phyloP scores from a whole-genome alignment of 2,113 vertebrate species.

The Thryonomys swinderianus region DNA sequence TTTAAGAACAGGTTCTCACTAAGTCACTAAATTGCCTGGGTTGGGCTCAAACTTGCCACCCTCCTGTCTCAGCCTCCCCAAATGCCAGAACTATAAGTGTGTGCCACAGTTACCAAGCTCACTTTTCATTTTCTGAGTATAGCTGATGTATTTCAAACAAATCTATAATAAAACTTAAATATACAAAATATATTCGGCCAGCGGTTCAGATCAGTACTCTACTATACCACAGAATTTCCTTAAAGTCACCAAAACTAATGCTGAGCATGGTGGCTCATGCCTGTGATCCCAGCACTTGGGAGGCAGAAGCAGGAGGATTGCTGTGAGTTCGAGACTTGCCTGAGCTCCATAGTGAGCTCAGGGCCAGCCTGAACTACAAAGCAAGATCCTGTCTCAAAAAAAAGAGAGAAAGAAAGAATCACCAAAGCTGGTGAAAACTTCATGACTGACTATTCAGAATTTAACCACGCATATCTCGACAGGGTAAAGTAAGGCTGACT shows the following conservation, averaged over 20 bases:
- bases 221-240: not conserved
- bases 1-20: not conserved
- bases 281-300: too few relatives aligned
- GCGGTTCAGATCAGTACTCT: not conserved
- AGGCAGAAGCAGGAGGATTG: too few relatives aligned
- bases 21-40: not conserved
- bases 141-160: constrained; percentile 29
- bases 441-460: constrained; percentile 31
- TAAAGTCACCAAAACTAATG: not conserved
- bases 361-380: too few relatives aligned
- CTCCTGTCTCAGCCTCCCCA: not conserved
- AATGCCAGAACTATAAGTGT: not conserved
- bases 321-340: too few relatives aligned
- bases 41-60: not conserved
- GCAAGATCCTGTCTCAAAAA: too few relatives aligned
- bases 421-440: too few relatives aligned
- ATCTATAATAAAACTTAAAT: not conserved
- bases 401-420: too few relatives aligned
- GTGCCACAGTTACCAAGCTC: not conserved
- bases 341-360: too few relatives aligned
- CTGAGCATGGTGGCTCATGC: too few relatives aligned
- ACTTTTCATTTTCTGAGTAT: not conserved
- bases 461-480: not conserved
- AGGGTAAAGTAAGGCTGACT: not conserved
- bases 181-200: not conserved